Evolutionary conservation across 2,113 vertebrate species (phyloP).

Genomic region (Perca schrenkii): DNA sequence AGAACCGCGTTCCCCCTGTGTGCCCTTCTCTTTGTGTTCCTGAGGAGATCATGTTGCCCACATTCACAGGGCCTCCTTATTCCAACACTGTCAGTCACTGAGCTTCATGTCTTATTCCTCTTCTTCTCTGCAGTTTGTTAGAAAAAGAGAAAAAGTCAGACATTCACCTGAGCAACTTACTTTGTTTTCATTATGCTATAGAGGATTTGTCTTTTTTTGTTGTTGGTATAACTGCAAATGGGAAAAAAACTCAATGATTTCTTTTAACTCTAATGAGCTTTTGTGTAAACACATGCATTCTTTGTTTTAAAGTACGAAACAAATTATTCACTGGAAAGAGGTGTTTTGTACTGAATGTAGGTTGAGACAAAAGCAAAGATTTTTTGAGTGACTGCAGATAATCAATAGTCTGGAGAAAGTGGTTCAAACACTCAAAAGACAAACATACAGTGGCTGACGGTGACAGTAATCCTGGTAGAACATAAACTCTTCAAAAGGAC

Average conservation of each 20-base stretch:
- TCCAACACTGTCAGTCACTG: conserved; percentile 28
- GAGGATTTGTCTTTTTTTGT: neutral
- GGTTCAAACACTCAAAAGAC: conserved; percentile 24
- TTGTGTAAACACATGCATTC: neutral
- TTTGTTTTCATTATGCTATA: neutral
- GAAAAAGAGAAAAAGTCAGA: neutral
- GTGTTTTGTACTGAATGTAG: neutral
- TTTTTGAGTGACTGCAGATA: conserved; percentile 26
- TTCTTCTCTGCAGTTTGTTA: neutral
- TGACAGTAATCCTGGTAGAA: conserved; percentile 34
- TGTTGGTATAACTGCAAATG: neutral
- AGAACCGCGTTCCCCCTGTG: conserved; percentile 52
- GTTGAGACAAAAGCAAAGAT: conserved; percentile 35
- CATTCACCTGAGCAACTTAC: neutral
- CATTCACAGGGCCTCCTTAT: conserved; percentile 60
- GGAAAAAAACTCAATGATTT: neutral
- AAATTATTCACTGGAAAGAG: neutral
- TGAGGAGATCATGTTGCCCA: conserved; percentile 64
- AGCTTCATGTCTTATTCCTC: conserved; percentile 20
- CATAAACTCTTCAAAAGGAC: conserved; percentile 50
- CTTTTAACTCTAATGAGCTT: neutral
- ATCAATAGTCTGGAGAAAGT: conserved; percentile 34
- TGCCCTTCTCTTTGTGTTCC: conserved; percentile 47
- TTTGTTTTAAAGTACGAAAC: neutral
- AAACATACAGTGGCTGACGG: neutral